Conservation (phyloP, 2,888 invertebrate species). For the Dryococelus australis region DNA sequence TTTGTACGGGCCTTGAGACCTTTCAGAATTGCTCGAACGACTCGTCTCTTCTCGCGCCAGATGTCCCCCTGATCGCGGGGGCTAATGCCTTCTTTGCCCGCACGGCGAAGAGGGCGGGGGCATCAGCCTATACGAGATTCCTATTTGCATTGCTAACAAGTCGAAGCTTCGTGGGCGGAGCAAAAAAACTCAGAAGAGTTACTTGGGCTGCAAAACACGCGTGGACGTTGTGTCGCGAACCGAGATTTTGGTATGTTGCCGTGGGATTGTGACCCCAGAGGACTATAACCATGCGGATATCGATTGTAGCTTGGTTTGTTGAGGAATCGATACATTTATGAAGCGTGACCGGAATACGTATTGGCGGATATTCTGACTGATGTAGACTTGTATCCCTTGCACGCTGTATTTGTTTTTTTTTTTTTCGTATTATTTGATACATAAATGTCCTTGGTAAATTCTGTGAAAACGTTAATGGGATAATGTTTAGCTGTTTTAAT, state of each 20-base stretch:
- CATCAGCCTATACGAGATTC: background rate
- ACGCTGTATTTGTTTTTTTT: too few relatives aligned
- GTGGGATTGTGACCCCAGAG: background rate
- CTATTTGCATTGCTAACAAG: background rate
- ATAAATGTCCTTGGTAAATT: too few relatives aligned
- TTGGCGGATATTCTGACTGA: background rate
- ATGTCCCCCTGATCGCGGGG: background rate
- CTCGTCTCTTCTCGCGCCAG: background rate
- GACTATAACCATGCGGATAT: background rate
- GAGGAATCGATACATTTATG: background rate
- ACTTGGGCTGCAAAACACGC: background rate
- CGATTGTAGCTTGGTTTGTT: background rate
- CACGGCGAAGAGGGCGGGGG: background rate
- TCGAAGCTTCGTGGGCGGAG: background rate
- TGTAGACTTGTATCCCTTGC: background rate
- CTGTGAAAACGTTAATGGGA: too few relatives aligned
- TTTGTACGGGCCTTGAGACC: too few relatives aligned
- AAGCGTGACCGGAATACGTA: slow-evolving; percentile 4
- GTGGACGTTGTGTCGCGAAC: background rate
- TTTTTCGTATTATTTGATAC: too few relatives aligned
- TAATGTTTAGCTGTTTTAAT: too few relatives aligned
- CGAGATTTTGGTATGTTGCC: background rate
- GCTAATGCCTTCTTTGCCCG: background rate
- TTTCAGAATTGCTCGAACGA: too few relatives aligned
- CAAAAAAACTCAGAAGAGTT: background rate